Percentiles rank a stretch among this genome's conserved stretches.
Conservation (phyloP, 2,797 vertebrate species). For the Ispidina picta region DNA sequence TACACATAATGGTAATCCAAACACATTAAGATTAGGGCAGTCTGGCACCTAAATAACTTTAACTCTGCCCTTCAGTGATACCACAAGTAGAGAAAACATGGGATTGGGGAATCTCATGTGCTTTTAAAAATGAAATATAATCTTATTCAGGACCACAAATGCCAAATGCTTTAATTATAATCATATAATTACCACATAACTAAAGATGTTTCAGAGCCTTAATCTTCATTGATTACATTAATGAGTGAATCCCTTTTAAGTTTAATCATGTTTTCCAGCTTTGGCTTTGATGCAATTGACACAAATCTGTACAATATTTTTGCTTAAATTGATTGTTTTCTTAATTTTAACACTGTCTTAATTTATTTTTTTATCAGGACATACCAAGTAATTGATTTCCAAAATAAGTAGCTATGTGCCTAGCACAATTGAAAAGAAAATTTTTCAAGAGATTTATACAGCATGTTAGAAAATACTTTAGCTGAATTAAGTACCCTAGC, state of each 20-base stretch:
- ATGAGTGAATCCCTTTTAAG: neutral
- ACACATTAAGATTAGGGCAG: constrained; percentile 4
- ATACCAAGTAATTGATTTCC: neutral
- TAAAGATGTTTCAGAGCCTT: neutral
- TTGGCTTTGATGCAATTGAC: constrained; percentile 18
- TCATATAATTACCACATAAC: neutral
- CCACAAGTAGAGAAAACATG: constrained; percentile 4
- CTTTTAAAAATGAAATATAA: constrained; percentile 30
- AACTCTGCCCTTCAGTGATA: constrained; percentile 20
- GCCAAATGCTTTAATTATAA: neutral
- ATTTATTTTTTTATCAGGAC: neutral
- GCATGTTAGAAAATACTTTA: neutral
- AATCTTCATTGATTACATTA: neutral
- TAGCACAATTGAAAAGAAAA: neutral
- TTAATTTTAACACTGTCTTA: neutral
- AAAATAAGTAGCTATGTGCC: neutral
- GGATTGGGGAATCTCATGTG: neutral
- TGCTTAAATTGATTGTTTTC: constrained; percentile 14
- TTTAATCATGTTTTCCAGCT: neutral
- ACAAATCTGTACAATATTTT: constrained; percentile 32
- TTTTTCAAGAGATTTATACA: constrained; percentile 1
- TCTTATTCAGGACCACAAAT: neutral
- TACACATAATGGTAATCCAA: constrained; percentile 34
- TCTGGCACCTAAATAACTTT: constrained; percentile 30
- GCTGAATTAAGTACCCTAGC: neutral